Evolutionary conservation across 2,113 vertebrate genomes (phyloP).

Genomic region (Pterocles gutturalis): DNA sequence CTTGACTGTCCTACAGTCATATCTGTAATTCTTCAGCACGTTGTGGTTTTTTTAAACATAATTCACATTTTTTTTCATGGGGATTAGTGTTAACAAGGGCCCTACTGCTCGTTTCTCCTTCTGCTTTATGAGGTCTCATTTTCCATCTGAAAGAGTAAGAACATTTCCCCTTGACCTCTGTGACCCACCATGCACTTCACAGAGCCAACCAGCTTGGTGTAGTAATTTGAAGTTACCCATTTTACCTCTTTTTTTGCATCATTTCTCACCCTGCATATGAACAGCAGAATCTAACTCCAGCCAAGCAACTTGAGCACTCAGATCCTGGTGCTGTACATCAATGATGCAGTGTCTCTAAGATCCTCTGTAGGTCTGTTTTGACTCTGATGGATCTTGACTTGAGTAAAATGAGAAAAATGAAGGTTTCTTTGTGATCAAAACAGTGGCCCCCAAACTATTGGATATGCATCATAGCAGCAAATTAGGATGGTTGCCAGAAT

Average conservation of each 20-base stretch:
- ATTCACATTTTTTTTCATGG: neutral
- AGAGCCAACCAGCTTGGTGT: neutral
- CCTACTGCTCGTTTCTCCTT: neutral
- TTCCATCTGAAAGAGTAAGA: neutral
- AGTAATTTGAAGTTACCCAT: neutral
- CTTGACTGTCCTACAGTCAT: neutral
- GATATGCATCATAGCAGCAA: neutral
- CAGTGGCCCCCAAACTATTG: neutral
- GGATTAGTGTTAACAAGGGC: neutral
- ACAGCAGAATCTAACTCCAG: neutral
- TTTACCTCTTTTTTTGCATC: neutral
- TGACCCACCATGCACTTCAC: neutral
- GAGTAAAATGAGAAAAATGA: neutral
- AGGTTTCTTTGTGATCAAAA: neutral
- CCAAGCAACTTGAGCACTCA: neutral
- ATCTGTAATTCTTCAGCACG: neutral
- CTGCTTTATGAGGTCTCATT: neutral
- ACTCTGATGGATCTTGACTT: rapidly evolving
- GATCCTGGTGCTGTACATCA: too few species aligned
- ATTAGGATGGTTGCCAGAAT: neutral
- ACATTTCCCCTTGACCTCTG: neutral
- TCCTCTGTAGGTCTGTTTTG: neutral
- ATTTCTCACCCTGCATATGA: neutral
- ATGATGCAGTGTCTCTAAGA: neutral
- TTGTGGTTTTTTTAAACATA: neutral